These are phyloP conservation scores for Trachymyrmex cornetzi DNA, from an alignment of 1,140 invertebrate species.

Conservation along the genomic window DNA sequence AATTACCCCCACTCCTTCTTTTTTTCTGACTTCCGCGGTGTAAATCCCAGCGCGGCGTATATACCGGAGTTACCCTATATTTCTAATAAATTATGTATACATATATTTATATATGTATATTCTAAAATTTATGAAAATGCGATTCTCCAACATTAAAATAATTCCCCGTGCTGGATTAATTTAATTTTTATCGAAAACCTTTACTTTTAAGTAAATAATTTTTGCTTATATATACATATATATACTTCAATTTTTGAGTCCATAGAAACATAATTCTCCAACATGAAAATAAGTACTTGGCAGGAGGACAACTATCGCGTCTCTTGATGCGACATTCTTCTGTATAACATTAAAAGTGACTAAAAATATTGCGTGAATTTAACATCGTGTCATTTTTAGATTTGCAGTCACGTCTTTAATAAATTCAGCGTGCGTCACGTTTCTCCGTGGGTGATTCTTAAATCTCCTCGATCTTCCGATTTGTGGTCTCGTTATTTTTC, in stretches of 20 bases:
- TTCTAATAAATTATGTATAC: not conserved
- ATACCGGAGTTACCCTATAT: too few species aligned
- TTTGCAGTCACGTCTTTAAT: slow-evolving; percentile 5
- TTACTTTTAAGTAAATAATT: not conserved
- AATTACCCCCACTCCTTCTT: too few species aligned
- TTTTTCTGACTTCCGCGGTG: too few species aligned
- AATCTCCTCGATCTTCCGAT: slow-evolving; percentile 10
- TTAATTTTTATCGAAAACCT: not conserved
- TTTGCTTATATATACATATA: not conserved
- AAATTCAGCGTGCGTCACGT: not conserved
- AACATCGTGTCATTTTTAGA: not conserved
- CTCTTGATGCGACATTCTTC: not conserved
- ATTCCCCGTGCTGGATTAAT: not conserved
- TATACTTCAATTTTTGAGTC: not conserved
- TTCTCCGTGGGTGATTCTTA: not conserved
- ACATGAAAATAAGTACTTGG: not conserved
- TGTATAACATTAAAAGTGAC: not conserved
- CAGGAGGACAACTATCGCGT: not conserved
- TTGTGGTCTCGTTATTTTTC: not conserved
- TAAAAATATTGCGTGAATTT: not conserved
- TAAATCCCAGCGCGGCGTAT: too few species aligned
- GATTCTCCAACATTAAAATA: not conserved
- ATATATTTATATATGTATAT: not conserved
- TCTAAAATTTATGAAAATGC: not conserved
- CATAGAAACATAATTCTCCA: not conserved